A percentile compares a stretch with the other conserved stretches of the same genome.
Evolutionary conservation across 2,888 invertebrate species (phyloP).

Genomic region (Didymodactylos carnosus): DNA sequence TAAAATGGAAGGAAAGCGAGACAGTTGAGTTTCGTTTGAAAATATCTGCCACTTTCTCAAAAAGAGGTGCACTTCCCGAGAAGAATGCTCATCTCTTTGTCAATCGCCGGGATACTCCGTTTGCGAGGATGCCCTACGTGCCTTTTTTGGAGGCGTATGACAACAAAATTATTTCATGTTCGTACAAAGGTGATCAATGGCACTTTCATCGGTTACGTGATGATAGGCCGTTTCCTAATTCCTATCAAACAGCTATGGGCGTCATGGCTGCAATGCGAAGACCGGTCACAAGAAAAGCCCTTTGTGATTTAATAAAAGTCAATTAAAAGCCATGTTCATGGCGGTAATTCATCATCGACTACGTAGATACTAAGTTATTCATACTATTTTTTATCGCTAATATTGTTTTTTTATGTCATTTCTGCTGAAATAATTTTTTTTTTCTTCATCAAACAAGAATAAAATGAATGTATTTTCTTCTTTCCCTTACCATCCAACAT

Average conservation of each 20-base stretch:
- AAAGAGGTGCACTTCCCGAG: neutral
- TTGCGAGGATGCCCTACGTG: neutral
- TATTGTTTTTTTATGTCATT: too few species aligned
- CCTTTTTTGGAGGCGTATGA: neutral
- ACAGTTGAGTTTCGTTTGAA: neutral
- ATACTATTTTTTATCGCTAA: too few species aligned
- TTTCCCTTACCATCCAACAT: too few species aligned
- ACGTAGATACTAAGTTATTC: too few species aligned
- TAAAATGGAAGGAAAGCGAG: neutral
- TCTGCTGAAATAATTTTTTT: too few species aligned
- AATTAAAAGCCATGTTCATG: too few species aligned
- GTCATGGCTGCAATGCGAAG: too few species aligned
- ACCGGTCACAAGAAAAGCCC: too few species aligned
- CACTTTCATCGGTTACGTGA: neutral
- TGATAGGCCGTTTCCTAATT: neutral
- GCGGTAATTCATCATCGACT: too few species aligned
- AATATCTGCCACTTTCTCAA: neutral
- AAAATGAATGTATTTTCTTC: too few species aligned
- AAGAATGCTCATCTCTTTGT: neutral
- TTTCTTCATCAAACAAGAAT: too few species aligned
- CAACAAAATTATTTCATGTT: neutral
- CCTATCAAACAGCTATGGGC: neutral
- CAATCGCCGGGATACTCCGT: neutral
- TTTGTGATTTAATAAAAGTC: too few species aligned
- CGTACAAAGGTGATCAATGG: neutral